phyloP scores from a whole-genome alignment of 2,797 vertebrate genomes.

The Lates japonicus region DNA sequence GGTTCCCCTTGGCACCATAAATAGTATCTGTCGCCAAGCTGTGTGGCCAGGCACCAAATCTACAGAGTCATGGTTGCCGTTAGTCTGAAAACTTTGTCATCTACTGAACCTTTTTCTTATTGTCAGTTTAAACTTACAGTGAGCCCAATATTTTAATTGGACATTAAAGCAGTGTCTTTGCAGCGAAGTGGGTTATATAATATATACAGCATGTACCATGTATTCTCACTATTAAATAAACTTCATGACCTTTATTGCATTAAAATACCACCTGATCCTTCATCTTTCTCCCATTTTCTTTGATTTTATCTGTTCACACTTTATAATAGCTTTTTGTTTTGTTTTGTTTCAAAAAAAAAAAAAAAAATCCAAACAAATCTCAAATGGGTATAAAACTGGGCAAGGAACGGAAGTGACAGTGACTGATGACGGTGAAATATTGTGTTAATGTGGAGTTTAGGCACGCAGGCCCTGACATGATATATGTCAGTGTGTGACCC shows the following conservation, averaged over 20 bases:
- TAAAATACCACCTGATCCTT: not conserved
- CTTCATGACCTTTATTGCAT: constrained; percentile 14
- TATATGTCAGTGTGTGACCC: constrained; percentile 49
- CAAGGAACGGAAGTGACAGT: not conserved
- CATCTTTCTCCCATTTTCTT: not conserved
- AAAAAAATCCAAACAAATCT: too few species aligned
- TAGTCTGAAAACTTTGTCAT: constrained; percentile 35
- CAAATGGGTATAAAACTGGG: not conserved
- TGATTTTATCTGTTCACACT: not conserved
- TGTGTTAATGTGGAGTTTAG: constrained; percentile 25
- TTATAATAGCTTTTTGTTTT: too few species aligned
- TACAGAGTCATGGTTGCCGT: constrained; percentile 29
- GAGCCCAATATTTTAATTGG: not conserved
- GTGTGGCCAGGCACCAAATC: constrained; percentile 31
- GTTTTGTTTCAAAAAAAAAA: not conserved
- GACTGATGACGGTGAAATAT: constrained; percentile 3
- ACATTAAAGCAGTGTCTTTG: not conserved
- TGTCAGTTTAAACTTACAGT: not conserved
- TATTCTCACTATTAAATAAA: constrained; percentile 2
- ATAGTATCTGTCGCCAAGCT: constrained; percentile 44
- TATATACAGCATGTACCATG: not conserved
- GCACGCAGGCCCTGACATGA: constrained; percentile 22
- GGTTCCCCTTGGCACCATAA: constrained; percentile 55
- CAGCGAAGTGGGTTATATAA: not conserved
- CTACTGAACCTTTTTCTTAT: constrained; percentile 1